Evolutionary conservation across 2,888 invertebrate genomes (phyloP), one percentile per base, ranked within the genome.

Genomic region (Oligia latruncula): DNA sequence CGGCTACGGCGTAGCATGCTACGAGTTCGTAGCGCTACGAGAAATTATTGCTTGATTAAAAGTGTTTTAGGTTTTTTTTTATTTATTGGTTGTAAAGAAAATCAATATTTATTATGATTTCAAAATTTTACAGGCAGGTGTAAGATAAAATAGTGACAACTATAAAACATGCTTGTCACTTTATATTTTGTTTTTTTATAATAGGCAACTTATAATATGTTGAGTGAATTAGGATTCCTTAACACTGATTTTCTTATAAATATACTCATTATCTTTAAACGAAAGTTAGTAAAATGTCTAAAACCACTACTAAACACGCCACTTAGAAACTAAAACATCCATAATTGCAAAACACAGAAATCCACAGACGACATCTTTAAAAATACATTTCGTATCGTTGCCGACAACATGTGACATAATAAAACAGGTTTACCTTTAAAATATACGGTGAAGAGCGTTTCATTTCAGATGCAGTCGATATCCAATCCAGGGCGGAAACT

Each of bases 381-480:
- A 86, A 88, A 85, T 82, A 82, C 74, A 85, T 80, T 64, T 78
- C 49, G 60, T 80, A 81, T 83, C 68, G 49, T 74, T 74, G 49
- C 58, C 77, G 77, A 74, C 71, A 84, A 87, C 85, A 84, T 80
- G 77, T 90, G 86, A 84, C 85, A 80, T 87, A 74, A 86, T 87
- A 86, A 85, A 85, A 88, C 82, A 80, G 75, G 84, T 87, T 90
- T 90, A 83, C 90, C 81, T 91, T 91, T 88, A 88, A 89, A 89
- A 89, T 89, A 88, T 90, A 90, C 85, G 84, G 49, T 71, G 81
- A 76, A 72, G 77, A 85, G 83, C 85, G 85, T 86, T 87, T 89
- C 89, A 88, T 88, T 86, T 92, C 91, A 89, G 87, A 89, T 91
- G 91, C 91, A 92, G 89, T 85, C 90, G 86, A 89, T 90, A 91